Conservation (phyloP, 2,797 vertebrate species). For the Phrynocephalus vlangalii region DNA sequence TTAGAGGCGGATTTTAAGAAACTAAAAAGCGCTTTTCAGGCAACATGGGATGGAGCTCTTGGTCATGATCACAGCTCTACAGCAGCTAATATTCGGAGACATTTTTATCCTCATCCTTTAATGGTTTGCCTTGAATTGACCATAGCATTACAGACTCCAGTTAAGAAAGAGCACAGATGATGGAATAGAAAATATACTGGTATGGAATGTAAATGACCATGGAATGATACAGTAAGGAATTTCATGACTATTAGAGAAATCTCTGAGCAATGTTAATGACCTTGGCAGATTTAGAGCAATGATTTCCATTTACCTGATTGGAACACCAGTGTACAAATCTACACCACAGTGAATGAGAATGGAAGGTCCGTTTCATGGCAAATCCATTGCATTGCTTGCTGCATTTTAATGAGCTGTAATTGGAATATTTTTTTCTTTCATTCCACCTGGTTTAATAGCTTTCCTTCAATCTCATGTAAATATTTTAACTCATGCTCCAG, state of each 20-base stretch:
- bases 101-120: background rate
- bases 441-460: background rate
- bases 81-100: background rate
- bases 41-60: background rate
- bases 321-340: constrained; percentile 54
- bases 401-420: constrained; percentile 62
- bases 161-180: constrained; percentile 9
- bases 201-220: constrained; percentile 26
- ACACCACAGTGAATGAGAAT: constrained; percentile 29
- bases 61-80: background rate
- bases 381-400: constrained; percentile 46
- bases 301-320: background rate
- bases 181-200: background rate
- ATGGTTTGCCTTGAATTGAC: background rate
- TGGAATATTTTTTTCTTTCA: constrained; percentile 35
- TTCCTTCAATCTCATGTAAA: background rate
- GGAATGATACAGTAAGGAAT: constrained; percentile 45
- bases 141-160: background rate
- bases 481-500: constrained; percentile 18
- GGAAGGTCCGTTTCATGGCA: constrained; percentile 47
- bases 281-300: constrained; percentile 50
- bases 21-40: too few species aligned
- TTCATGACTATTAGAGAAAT: constrained; percentile 51
- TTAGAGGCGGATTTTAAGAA: too few species aligned
- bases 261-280: constrained; percentile 59